Evolutionary conservation across 2,113 vertebrate genomes (phyloP).

Genomic region (Pteropus alecto): DNA sequence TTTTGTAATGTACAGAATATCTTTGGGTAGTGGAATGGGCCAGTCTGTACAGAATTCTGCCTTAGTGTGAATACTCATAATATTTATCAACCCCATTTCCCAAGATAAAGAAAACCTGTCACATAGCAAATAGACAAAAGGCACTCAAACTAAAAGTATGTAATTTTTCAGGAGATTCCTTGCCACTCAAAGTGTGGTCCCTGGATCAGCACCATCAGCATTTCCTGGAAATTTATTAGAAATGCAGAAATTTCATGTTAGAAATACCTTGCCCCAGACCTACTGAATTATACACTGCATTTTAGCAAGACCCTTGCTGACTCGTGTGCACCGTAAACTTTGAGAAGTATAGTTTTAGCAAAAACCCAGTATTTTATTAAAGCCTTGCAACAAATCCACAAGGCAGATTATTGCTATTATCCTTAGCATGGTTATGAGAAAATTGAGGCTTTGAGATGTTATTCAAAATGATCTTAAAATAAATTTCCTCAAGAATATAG

Average conservation of each 20-base stretch:
- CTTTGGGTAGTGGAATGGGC: background rate
- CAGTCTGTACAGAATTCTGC: background rate
- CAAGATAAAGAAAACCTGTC: background rate
- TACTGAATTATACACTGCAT: background rate
- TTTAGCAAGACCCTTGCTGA: background rate
- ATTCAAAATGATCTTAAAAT: background rate
- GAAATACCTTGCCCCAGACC: background rate
- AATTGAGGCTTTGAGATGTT: background rate
- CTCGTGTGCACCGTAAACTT: background rate
- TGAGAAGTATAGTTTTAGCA: background rate
- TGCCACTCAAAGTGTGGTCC: background rate
- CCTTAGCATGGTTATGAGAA: background rate
- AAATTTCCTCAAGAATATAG: background rate
- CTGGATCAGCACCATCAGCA: background rate
- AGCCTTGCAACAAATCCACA: background rate
- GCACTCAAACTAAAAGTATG: background rate
- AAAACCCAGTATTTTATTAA: background rate
- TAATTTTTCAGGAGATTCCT: background rate
- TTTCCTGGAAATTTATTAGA: background rate
- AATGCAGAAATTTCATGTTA: background rate
- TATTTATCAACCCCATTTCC: background rate
- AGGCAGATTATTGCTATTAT: background rate
- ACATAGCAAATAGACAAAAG: background rate
- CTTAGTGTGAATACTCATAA: background rate
- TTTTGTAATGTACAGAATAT: background rate